These are phyloP conservation scores for Saimiri boliviensis DNA, from an alignment of 2,113 vertebrate species.

Conservation along the genomic window DNA sequence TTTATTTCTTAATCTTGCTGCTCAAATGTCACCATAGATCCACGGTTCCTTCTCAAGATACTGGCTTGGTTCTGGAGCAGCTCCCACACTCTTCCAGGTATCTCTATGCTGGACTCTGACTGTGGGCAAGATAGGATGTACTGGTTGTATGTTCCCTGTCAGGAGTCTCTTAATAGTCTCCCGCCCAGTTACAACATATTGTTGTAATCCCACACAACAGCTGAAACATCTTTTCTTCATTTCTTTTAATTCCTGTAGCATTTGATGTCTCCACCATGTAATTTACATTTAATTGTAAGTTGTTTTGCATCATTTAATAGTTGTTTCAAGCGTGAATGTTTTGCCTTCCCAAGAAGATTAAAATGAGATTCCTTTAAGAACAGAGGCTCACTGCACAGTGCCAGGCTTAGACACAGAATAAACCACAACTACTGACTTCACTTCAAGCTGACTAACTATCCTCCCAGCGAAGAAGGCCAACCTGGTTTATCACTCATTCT, in stretches of 20 bases:
- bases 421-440: neutral
- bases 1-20: neutral
- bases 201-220: conserved; percentile 1
- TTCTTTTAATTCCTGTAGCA: conserved; percentile 52
- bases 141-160: neutral
- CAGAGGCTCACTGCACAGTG: neutral
- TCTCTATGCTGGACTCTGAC: neutral
- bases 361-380: conserved; percentile 44
- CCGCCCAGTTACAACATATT: neutral
- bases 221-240: conserved; percentile 25
- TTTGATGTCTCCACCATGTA: conserved; percentile 48
- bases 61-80: neutral
- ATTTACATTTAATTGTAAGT: conserved; percentile 64
- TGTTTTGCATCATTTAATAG: conserved; percentile 46
- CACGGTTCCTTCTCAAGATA: neutral
- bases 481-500: neutral
- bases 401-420: neutral
- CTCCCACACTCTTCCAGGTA: neutral
- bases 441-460: neutral
- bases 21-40: neutral
- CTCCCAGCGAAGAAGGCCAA: neutral
- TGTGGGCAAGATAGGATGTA: neutral
- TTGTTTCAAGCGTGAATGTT: conserved; percentile 9
- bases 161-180: neutral
- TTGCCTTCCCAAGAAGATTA: conserved; percentile 40